phyloP scores from a whole-genome alignment of 2,888 invertebrate genomes.

The Trisateles emortualis region DNA sequence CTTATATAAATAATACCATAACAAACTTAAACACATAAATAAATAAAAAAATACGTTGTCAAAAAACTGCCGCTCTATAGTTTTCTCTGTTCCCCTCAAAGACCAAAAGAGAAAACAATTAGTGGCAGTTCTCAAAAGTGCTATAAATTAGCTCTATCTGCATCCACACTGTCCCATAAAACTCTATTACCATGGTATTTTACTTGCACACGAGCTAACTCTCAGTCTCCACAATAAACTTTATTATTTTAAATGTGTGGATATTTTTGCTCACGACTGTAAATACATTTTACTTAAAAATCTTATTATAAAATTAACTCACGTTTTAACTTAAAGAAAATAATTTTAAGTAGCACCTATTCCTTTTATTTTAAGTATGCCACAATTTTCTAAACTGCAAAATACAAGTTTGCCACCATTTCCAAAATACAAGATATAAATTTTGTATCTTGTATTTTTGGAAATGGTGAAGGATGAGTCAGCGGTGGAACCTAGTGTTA shows the following conservation, averaged over 20 bases:
- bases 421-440: no score
- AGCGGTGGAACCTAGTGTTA: no score
- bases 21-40: no score
- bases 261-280: conserved; percentile 3
- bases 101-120: conserved; percentile 48
- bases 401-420: no score
- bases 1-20: no score
- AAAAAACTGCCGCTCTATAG: conserved; percentile 12
- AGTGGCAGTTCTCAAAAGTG: conserved; percentile 41
- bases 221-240: conserved; percentile 20
- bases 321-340: neutral
- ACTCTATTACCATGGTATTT: conserved; percentile 36
- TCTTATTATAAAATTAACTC: neutral
- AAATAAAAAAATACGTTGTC: neutral
- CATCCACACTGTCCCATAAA: conserved; percentile 42
- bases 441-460: no score
- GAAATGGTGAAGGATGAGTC: no score
- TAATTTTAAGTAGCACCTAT: neutral
- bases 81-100: conserved; percentile 18
- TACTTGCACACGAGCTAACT: conserved; percentile 41
- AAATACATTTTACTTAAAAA: neutral
- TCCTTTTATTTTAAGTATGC: no score
- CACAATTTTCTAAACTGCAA: no score
- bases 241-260: conserved; percentile 18
- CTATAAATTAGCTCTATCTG: conserved; percentile 48